These are phyloP conservation scores for Pachyrhynchus sulphureomaculatus DNA, from an alignment of 1,140 invertebrate genomes.

Conservation along the genomic window DNA sequence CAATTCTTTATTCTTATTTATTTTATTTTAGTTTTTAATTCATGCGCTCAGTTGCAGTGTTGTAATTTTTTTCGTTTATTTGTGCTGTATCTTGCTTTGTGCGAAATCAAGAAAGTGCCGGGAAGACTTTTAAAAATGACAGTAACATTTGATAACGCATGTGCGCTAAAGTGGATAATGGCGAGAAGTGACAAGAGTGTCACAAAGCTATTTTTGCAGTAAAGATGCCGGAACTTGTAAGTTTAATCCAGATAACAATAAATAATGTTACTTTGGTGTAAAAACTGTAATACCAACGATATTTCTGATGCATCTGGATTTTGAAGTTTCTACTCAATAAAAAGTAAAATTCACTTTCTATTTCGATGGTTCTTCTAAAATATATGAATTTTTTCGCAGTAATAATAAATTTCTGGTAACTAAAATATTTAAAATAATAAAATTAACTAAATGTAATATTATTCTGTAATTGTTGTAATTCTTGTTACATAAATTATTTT, in stretches of 20 bases:
- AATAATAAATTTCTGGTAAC: no score
- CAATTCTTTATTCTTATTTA: not conserved
- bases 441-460: no score
- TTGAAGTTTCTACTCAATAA: no score
- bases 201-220: slow-evolving; percentile 21
- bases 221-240: slow-evolving; percentile 28
- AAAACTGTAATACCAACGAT: no score
- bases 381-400: no score
- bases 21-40: slow-evolving; percentile 35
- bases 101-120: not conserved
- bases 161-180: not conserved
- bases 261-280: no score
- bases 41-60: not conserved
- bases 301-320: no score
- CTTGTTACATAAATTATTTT: no score
- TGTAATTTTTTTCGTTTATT: slow-evolving; percentile 31
- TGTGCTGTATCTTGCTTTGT: slow-evolving; percentile 13
- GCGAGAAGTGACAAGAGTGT: slow-evolving; percentile 26
- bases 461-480: no score
- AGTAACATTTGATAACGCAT: not conserved
- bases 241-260: not conserved
- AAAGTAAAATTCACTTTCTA: no score
- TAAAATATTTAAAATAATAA: no score
- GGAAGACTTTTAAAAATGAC: slow-evolving; percentile 26
- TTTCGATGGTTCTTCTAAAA: no score